Percentiles rank a stretch among this genome's conserved stretches.
These are phyloP conservation scores for Gymnothorax reevesii DNA, from an alignment of 2,797 vertebrate species.

Conservation along the genomic window DNA sequence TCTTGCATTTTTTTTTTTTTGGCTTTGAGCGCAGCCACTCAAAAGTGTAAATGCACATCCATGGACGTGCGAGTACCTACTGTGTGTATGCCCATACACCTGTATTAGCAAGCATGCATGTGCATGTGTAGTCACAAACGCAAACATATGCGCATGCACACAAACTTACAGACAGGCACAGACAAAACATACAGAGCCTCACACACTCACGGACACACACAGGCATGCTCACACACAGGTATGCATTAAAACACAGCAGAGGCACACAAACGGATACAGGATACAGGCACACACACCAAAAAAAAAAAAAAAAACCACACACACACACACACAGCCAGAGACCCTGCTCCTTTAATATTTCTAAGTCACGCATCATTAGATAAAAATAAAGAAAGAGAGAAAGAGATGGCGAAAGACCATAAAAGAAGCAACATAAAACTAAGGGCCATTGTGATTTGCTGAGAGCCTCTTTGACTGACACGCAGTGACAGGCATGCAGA, in stretches of 20 bases:
- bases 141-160: neutral
- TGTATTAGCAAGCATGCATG: neutral
- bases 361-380: neutral
- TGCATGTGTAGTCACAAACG: neutral
- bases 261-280: neutral
- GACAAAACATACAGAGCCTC: neutral
- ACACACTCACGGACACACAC: neutral
- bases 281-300: no score
- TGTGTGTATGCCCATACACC: neutral
- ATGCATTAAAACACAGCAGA: neutral
- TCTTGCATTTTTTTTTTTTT: neutral
- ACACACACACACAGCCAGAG: neutral
- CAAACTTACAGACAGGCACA: constrained; percentile 20
- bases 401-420: neutral
- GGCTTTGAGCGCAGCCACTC: neutral
- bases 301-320: neutral
- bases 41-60: neutral
- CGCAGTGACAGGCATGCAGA: neutral
- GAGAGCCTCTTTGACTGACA: neutral
- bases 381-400: neutral
- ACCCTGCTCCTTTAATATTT: neutral
- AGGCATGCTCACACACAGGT: neutral
- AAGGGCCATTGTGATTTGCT: neutral
- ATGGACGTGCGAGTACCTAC: neutral
- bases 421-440: neutral